Evolutionary conservation across 2,797 vertebrate genomes (phyloP), one percentile per base, ranked within the genome.

Genomic region (Xenentodon cancila): DNA sequence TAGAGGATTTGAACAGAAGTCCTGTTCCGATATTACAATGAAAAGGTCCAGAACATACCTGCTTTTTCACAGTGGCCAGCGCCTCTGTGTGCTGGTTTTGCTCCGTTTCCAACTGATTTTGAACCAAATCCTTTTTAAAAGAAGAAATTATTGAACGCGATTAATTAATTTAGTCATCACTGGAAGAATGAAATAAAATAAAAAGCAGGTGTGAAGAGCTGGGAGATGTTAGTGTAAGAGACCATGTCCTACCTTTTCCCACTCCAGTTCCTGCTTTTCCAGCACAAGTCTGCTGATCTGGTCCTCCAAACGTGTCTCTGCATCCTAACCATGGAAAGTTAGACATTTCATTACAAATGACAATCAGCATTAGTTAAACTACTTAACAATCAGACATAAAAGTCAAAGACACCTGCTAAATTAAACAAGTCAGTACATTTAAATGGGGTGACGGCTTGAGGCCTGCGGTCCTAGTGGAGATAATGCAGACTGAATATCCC

Each of bases 211-310:
- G 6, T 1, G 4, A 6, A 65, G 9, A 54, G 32, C 21, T 22
- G 15, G 53, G 25, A 46, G 18, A 37, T n/a, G 7, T 5, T 61
- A 9, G 20, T 42, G 30, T 37, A 6, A 44, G 13, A 40, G 37
- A 13, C 37, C 46, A 48, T 5, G 22, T 89, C 81, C 50, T 77
- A 97, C 96, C 91, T 95, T 97, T 80, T 97, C 93, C 96, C 96
- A 97, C 59, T 95, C 94, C 69, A 97, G 89, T 82, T 98, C 97
- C 80, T 97, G 96, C 56, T 94, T 97, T 83, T 99, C 95, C 86
- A 96, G 13, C 64, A 95, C 90, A 77, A 97, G 91, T 78, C 94
- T 95, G 81, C 86, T 91, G 80, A 96, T 95, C 79, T 97, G 95
- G 43, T 95, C 92, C 89, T 98, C 95, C 82, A 95, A 94, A 43